phyloP scores from a whole-genome alignment of 2,113 vertebrate genomes.

The Chloroceryle aenea region DNA sequence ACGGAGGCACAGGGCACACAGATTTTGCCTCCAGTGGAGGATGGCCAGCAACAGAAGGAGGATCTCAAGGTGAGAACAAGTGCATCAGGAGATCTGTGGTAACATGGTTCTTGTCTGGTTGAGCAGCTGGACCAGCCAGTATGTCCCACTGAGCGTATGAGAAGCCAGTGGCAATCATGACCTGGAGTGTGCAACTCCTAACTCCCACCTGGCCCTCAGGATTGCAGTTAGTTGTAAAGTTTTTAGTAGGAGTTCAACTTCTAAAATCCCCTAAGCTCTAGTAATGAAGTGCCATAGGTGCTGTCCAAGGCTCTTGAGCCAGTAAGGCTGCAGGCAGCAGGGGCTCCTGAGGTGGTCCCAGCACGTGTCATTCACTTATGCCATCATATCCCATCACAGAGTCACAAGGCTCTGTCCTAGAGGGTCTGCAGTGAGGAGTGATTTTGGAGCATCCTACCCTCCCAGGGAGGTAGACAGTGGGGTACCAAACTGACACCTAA shows the following conservation, averaged over 20 bases:
- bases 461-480: background rate
- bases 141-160: background rate
- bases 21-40: background rate
- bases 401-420: background rate
- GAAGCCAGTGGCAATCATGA: background rate
- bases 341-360: background rate
- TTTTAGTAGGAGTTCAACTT: background rate
- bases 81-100: background rate
- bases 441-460: background rate
- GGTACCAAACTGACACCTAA: background rate
- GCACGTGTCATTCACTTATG: background rate
- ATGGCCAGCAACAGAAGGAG: background rate
- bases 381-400: background rate
- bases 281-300: fast-evolving
- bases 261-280: background rate
- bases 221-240: background rate
- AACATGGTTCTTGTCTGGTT: background rate
- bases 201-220: background rate
- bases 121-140: background rate
- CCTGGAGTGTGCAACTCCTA: background rate
- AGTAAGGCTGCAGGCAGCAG: background rate
- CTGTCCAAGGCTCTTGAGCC: background rate
- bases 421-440: background rate
- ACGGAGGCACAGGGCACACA: background rate
- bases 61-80: background rate